These are phyloP conservation scores for Pantala flavescens DNA, from an alignment of 1,140 invertebrate species.

Conservation along the genomic window DNA sequence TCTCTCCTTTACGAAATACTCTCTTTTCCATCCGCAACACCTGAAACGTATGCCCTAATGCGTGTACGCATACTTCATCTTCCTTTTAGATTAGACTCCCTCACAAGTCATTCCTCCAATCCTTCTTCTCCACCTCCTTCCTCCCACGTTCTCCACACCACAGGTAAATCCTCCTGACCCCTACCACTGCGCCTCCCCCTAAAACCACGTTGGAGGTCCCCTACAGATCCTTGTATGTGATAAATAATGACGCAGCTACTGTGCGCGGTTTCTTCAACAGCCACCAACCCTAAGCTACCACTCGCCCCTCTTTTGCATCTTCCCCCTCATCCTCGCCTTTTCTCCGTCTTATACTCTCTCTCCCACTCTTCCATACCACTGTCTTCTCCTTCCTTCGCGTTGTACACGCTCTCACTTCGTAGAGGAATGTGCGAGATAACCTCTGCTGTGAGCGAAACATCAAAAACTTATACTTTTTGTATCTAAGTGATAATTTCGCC, in stretches of 20 bases:
- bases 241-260: constrained; percentile 9
- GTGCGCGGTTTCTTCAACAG: constrained; percentile 7
- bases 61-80: constrained; percentile 8
- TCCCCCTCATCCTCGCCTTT: neutral
- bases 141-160: neutral
- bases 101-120: constrained; percentile 9
- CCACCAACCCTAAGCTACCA: neutral
- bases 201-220: constrained; percentile 3
- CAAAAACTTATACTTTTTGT: too few species aligned
- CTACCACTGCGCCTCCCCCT: neutral
- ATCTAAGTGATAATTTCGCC: too few species aligned
- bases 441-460: too few species aligned
- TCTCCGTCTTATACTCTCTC: neutral
- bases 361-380: neutral
- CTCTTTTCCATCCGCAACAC: neutral
- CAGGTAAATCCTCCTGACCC: neutral
- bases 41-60: constrained; percentile 8
- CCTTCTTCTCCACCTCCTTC: neutral
- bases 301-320: neutral
- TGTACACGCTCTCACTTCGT: too few species aligned
- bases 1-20: neutral
- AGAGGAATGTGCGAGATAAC: too few species aligned
- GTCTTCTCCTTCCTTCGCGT: neutral
- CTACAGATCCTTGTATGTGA: constrained; percentile 5
- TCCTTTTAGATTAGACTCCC: constrained; percentile 9